A percentile compares a stretch with the other conserved stretches of the same genome.
phyloP scores from a whole-genome alignment of 2,797 vertebrate species.

The Hoplostethus mediterraneus region DNA sequence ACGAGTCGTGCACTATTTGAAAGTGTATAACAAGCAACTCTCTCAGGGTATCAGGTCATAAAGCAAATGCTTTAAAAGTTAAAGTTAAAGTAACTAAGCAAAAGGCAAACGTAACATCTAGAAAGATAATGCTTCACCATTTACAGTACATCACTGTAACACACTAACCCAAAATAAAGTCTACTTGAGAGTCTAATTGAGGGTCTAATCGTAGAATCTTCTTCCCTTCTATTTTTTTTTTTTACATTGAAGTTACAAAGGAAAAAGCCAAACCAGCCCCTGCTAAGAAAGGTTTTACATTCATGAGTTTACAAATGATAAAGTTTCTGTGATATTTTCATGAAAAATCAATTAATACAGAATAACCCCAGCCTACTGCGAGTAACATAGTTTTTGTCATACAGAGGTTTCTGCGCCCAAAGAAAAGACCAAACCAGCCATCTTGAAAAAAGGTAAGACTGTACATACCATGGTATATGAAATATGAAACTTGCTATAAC shows the following conservation, averaged over 20 bases:
- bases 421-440: slow-evolving; percentile 60
- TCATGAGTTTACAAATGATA: not conserved
- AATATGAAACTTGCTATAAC: not conserved
- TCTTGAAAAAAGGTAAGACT: slow-evolving; percentile 64
- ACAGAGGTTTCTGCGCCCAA: slow-evolving; percentile 57
- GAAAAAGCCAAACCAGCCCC: slow-evolving; percentile 57
- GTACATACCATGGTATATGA: not conserved
- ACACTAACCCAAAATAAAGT: not conserved
- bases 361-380: not conserved
- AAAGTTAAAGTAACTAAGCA: not conserved
- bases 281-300: slow-evolving; percentile 60
- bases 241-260: slow-evolving; percentile 54
- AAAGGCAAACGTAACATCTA: not conserved
- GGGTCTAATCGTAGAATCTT: not conserved
- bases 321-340: not conserved
- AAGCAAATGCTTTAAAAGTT: not conserved
- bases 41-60: not conserved
- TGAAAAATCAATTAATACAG: not conserved
- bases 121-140: not conserved
- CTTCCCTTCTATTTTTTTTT: not conserved
- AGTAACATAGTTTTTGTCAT: slow-evolving; percentile 23
- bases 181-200: no score
- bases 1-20: no score
- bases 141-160: not conserved
- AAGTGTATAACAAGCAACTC: not conserved